These are phyloP conservation scores for Nemurella pictetii DNA, from an alignment of 2,888 invertebrate genomes.

Conservation along the genomic window DNA sequence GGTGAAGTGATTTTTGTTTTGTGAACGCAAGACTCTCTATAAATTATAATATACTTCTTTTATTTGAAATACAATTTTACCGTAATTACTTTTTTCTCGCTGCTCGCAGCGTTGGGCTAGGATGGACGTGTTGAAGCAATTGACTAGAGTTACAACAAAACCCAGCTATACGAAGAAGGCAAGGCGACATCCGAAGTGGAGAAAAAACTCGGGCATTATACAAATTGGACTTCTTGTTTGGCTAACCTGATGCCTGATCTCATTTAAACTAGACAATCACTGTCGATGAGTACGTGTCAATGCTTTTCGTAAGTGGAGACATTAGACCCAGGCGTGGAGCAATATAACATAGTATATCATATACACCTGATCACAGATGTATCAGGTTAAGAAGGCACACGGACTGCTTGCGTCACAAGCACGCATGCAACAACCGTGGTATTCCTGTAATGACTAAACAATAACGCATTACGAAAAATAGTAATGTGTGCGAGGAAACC, in stretches of 20 bases:
- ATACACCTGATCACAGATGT: neutral
- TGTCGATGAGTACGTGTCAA: slow-evolving; percentile 24
- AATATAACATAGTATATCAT: neutral
- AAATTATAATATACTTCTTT: slow-evolving; percentile 21
- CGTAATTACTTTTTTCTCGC: slow-evolving; percentile 7
- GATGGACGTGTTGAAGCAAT: neutral
- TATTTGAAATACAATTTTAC: slow-evolving; percentile 20
- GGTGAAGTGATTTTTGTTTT: slow-evolving; percentile 23
- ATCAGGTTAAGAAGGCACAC: neutral
- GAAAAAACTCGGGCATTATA: slow-evolving; percentile 10
- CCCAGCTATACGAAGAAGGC: neutral
- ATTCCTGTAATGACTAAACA: neutral
- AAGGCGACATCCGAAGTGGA: neutral
- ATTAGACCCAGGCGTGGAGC: neutral
- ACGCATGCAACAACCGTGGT: neutral
- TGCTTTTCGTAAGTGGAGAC: slow-evolving; percentile 22
- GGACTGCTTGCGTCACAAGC: neutral
- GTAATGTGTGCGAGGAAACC: slow-evolving; percentile 12
- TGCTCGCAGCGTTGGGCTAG: neutral
- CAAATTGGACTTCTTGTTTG: slow-evolving; percentile 15
- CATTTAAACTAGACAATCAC: slow-evolving; percentile 26
- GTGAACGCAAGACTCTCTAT: slow-evolving; percentile 15
- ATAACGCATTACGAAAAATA: neutral
- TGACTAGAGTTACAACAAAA: neutral
- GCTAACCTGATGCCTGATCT: slow-evolving; percentile 24